phyloP scores from a whole-genome alignment of 2,797 vertebrate species.

The Nasua narica region DNA sequence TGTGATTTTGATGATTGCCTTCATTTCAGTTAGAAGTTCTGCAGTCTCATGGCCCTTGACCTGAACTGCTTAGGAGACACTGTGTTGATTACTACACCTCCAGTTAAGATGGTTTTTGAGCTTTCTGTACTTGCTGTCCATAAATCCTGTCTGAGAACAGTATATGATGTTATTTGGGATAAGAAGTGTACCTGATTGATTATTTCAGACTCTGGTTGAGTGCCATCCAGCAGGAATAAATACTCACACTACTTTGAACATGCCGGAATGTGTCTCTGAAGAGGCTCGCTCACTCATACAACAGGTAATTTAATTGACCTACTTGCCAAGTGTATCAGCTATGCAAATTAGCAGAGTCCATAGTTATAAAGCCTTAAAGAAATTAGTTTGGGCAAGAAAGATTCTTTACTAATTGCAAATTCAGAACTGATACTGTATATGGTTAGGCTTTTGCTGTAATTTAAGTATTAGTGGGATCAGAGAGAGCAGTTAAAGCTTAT shows the following conservation, averaged over 20 bases:
- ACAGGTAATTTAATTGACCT: conserved; percentile 86
- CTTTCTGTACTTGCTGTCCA: background rate
- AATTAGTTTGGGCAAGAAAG: background rate
- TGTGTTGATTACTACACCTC: background rate
- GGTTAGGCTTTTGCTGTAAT: background rate
- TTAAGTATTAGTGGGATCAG: background rate
- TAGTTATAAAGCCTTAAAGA: background rate
- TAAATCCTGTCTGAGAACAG: background rate
- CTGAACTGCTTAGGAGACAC: background rate
- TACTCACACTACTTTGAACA: conserved; percentile 93
- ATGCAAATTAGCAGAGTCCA: background rate
- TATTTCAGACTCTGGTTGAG: conserved; percentile 90
- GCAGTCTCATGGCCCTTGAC: background rate
- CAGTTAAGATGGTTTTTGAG: background rate
- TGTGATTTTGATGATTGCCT: background rate
- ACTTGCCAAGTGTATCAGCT: background rate
- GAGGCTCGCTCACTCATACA: conserved; percentile 95
- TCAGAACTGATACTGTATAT: background rate
- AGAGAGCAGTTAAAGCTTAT: conserved; percentile 20
- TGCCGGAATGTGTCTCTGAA: conserved; percentile 94
- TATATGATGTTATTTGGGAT: background rate
- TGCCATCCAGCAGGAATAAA: conserved; percentile 96
- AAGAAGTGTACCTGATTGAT: conserved; percentile 57
- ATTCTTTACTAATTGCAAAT: background rate
- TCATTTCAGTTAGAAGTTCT: background rate